These are phyloP conservation scores for Alosa sapidissima DNA, from an alignment of 2,797 vertebrate species.

Conservation along the genomic window DNA sequence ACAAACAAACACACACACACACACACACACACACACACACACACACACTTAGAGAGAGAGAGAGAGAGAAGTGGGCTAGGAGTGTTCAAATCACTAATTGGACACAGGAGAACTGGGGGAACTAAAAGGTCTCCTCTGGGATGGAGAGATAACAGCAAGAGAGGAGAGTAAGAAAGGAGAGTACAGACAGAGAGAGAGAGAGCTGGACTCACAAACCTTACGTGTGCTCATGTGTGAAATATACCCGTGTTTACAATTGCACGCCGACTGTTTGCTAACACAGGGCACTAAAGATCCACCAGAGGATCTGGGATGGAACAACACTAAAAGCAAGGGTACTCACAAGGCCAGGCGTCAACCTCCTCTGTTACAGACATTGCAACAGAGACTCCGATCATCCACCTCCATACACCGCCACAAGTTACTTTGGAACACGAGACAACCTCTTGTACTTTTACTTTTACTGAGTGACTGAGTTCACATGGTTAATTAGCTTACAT, in stretches of 20 bases:
- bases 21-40: slow-evolving; percentile 9
- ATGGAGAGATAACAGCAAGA: slow-evolving; percentile 49
- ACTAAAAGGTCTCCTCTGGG: slow-evolving; percentile 62
- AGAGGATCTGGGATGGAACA: slow-evolving; percentile 12
- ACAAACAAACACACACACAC: neutral
- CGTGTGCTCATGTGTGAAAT: slow-evolving; percentile 55
- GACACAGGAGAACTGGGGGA: slow-evolving; percentile 73
- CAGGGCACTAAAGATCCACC: slow-evolving; percentile 33
- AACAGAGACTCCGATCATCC: neutral
- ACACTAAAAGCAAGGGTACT: neutral
- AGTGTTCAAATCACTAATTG: slow-evolving; percentile 69
- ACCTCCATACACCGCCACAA: neutral
- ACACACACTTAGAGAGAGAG: neutral
- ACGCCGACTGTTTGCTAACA: slow-evolving; percentile 57
- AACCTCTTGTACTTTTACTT: neutral
- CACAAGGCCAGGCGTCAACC: neutral
- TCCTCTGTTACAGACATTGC: neutral
- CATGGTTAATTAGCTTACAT: neutral
- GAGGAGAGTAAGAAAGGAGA: neutral
- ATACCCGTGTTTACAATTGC: slow-evolving; percentile 58
- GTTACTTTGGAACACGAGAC: neutral
- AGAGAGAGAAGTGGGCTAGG: slow-evolving; percentile 18
- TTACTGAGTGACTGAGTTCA: neutral
- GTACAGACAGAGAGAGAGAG: slow-evolving; percentile 34
- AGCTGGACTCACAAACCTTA: slow-evolving; percentile 41